Evolutionary conservation across 2,888 invertebrate genomes (phyloP), one percentile per base, ranked within the genome.

Genomic region (Lacanobia wlatinum): DNA sequence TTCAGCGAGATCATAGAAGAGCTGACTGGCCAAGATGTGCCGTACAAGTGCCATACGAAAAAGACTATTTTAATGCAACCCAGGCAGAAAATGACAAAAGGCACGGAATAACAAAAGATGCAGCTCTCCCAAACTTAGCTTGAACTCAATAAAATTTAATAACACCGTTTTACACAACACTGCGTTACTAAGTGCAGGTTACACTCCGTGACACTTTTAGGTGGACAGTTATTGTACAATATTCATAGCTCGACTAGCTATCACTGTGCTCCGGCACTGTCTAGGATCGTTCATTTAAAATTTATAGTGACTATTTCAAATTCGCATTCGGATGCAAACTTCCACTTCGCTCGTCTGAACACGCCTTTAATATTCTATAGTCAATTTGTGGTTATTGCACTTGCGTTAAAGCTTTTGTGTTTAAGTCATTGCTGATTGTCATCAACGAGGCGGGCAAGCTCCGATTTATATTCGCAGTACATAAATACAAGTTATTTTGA

Each of bases 281-380:
- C 84, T 85, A 77, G 80, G 77, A 83, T 82, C 72, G 86, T 87
- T 87, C 87, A 90, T 91, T 90, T 88, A 89, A 91, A 86, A 92
- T 91, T 91, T 91, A 92, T 89, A 80, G 87, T 60, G 84, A 86
- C 89, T 88, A 90, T 92, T 92, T 87, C 87, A 85, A 88, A 89
- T 88, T 88, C 87, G 87, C 86, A 87, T 87, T 84, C 87, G 82
- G 87, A 88, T 87, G 84, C 86, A 86, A 89, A 80, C 86, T 87
- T 87, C 84, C 77, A 84, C 76, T 79, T 83, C 83, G 80, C 84
- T 80, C 59, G 73, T 82, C 79, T 76, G 84, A 83, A 82, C 75
- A 73, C 73, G 43, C 56, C 85, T 88, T 88, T 86, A 90, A 90
- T 90, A 90, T 90, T 88, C 83, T 89, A 86, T 72, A 66, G 78